Evolutionary conservation across 2,113 vertebrate genomes (phyloP).

Genomic region (Lamprologus callipterus): DNA sequence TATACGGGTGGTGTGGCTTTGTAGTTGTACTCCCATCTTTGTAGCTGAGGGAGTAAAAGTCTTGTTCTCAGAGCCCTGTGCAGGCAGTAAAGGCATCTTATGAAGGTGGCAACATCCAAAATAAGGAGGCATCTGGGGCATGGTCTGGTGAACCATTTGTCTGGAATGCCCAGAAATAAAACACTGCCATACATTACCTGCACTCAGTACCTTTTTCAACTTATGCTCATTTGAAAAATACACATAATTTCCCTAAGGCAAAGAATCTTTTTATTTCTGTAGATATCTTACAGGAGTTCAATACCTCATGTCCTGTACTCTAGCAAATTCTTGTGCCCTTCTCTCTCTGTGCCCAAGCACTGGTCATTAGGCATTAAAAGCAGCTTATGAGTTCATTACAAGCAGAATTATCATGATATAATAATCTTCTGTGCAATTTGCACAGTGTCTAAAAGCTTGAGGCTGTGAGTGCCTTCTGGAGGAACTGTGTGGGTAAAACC

Average conservation of each 20-base stretch:
- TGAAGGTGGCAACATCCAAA: not conserved
- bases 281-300: not conserved
- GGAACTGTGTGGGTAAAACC: slow-evolving; percentile 1
- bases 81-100: not conserved
- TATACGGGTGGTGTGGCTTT: not conserved
- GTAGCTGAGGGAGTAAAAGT: not conserved
- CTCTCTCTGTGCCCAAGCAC: not conserved
- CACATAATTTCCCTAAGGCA: not conserved
- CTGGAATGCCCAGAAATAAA: not conserved
- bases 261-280: not conserved
- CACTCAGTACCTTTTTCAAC: not conserved
- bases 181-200: not conserved
- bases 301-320: not conserved
- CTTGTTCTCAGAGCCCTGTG: not conserved
- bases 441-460: slow-evolving; percentile 10
- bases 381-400: slow-evolving; percentile 45
- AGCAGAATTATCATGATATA: slow-evolving; percentile 34
- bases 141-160: not conserved
- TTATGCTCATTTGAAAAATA: not conserved
- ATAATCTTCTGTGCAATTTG: slow-evolving; percentile 38
- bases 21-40: not conserved
- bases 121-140: not conserved
- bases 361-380: slow-evolving; percentile 30
- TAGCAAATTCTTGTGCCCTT: not conserved
- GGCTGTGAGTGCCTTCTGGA: slow-evolving; percentile 7